A percentile compares a stretch with the other conserved stretches of the same genome.
Evolutionary conservation across 2,888 invertebrate species (phyloP).

Genomic region (Monoplex corrugatus): DNA sequence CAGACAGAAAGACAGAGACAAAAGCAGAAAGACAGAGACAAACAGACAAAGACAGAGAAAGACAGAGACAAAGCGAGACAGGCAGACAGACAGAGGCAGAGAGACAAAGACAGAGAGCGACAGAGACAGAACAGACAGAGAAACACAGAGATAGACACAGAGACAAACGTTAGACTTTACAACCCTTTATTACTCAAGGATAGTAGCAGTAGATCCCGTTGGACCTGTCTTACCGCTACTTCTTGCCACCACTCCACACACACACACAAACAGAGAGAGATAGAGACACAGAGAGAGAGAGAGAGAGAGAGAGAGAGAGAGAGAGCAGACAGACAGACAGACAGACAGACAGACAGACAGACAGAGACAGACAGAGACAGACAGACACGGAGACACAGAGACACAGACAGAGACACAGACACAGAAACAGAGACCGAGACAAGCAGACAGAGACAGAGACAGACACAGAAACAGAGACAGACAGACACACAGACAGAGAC

Average conservation of each 20-base stretch:
- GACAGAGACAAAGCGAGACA: neutral
- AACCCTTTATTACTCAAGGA: too few relatives aligned
- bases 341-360: slow-evolving; percentile 1
- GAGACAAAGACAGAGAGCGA: neutral
- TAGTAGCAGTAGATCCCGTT: too few relatives aligned
- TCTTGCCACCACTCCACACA: too few relatives aligned
- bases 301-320: neutral
- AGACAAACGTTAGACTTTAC: too few relatives aligned
- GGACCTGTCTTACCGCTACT: too few relatives aligned
- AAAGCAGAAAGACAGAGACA: neutral
- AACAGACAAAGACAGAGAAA: neutral
- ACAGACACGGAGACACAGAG: neutral
- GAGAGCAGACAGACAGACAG: too few relatives aligned
- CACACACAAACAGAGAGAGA: neutral
- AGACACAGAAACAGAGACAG: too few relatives aligned
- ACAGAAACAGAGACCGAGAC: too few relatives aligned
- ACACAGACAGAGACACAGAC: neutral
- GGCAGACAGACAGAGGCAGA: neutral
- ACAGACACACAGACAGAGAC: too few relatives aligned
- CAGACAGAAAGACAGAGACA: neutral
- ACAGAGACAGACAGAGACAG: slow-evolving; percentile 4
- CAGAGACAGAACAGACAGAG: neutral
- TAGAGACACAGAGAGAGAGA: too few relatives aligned
- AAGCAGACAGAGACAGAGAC: too few relatives aligned
- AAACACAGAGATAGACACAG: too few relatives aligned